Base-by-base conservation (phyloP, 1,140 invertebrate species). In the Dreissena rostriformis region DNA sequence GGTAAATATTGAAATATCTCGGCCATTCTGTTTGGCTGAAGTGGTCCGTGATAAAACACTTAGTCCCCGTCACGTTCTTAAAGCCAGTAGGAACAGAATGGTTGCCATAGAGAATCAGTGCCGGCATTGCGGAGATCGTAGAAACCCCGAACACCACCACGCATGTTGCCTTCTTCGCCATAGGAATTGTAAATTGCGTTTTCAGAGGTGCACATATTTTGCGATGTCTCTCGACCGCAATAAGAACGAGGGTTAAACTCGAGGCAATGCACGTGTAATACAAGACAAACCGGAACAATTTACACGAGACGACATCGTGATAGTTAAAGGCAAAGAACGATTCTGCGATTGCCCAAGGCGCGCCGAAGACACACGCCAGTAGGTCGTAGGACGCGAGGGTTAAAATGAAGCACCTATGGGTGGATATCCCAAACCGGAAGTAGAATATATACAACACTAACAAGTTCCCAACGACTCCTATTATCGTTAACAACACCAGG, bases 171-270 rank as follows among this genome's bases (percentile, higher is more conserved):
- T 28, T 52, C 65, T 81, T 81, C 1, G 78, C 78, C 53, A 61
- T 61, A 19, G 53, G n/a, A 14, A 85, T 74, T 4, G 88, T 85
- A 68, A 90, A 83, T 67, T 91, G 90, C 28, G 73, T 75, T 66
- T 84, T 72, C 17, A 91, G 67, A 4, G 90, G 89, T 24, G 53
- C 68, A 49, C 89, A 89, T 1, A 91, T 86, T 74, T 89, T 86
- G 51, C 87, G 81, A 73, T 86, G 87, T 26, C 91, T 78, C 51
- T 91, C 91, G 14, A 88, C 57, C 12, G 90, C 88, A 51, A 91
- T 88, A 8, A 87, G 73, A 12, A 91, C 84, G n/a, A 91, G 78
- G 4, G 86, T 87, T 52, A 89, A 82, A 49, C 85, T 87, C 17
- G 90, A 90, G 0, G 87, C 74, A 28, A 89, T 79, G 0, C 85